These are phyloP conservation scores for Ricordea florida DNA, from an alignment of 92 coral and sea anemone species.

Conservation along the genomic window DNA sequence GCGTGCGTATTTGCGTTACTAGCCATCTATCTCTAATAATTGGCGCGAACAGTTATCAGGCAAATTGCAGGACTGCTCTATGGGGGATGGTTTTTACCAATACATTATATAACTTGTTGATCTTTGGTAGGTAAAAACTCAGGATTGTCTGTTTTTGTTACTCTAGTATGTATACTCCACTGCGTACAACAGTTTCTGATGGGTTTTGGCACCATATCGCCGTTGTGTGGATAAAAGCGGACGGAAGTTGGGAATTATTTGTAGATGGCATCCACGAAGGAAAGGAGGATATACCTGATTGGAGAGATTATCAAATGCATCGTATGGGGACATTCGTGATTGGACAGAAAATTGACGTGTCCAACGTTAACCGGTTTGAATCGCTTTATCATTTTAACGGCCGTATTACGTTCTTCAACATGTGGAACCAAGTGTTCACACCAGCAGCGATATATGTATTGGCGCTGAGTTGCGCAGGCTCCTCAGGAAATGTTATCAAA, in stretches of 20 bases:
- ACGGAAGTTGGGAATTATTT: neutral
- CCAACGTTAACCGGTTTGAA: too few relatives aligned
- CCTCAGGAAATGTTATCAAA: conserved; percentile 17
- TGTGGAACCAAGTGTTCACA: conserved; percentile 23
- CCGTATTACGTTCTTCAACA: conserved; percentile 36
- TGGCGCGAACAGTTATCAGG: too few relatives aligned
- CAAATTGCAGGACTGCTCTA: too few relatives aligned
- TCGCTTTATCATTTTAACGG: too few relatives aligned
- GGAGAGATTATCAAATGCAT: too few relatives aligned
- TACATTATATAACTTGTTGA: too few relatives aligned
- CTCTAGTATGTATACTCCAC: too few relatives aligned
- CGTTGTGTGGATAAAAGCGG: neutral
- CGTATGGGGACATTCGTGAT: neutral
- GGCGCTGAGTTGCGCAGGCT: conserved; percentile 16
- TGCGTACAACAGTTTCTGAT: neutral
- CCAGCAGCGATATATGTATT: neutral
- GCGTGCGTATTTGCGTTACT: too few relatives aligned
- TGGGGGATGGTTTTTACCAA: too few relatives aligned
- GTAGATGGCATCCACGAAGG: conserved; percentile 23
- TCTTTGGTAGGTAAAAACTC: too few relatives aligned
- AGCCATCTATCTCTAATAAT: too few relatives aligned
- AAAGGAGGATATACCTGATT: neutral
- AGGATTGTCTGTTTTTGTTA: too few relatives aligned
- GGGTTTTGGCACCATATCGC: conserved; percentile 55
- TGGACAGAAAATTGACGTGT: neutral